A percentile compares a stretch with the other conserved stretches of the same genome.
Evolutionary conservation across 37 sponge, comb jelly and placozoan genomes (phyloP).

Genomic region (Spongilla lacustris): DNA sequence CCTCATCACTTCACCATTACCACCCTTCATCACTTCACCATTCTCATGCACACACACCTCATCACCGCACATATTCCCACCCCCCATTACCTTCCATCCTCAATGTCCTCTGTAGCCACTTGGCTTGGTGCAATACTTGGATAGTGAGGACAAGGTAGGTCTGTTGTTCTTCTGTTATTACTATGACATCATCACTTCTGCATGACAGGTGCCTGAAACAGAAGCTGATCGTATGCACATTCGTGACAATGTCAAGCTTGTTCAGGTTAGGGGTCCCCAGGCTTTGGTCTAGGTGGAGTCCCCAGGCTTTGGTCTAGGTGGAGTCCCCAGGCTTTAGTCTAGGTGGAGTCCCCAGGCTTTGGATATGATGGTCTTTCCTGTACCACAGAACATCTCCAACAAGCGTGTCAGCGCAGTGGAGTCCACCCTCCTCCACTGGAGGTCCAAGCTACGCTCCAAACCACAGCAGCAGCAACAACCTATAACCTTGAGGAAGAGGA

Average conservation of each 20-base stretch:
- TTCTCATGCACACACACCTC: too few relatives aligned
- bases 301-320: not conserved
- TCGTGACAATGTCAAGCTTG: constrained; percentile 94
- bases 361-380: not conserved
- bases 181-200: not conserved
- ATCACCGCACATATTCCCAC: not conserved
- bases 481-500: constrained; percentile 83
- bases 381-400: constrained; percentile 61
- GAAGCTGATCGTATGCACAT: constrained; percentile 89
- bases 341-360: not conserved
- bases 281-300: not conserved
- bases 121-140: constrained; percentile 82
- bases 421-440: constrained; percentile 92
- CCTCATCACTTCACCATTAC: not conserved
- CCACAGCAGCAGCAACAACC: constrained; percentile 48
- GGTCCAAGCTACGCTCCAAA: constrained; percentile 81
- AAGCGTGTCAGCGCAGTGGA: constrained; percentile 71
- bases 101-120: constrained; percentile 61
- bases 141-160: constrained; percentile 71
- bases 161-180: not conserved
- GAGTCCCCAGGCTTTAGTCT: not conserved
- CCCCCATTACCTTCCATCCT: not conserved
- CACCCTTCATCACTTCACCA: not conserved
- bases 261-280: constrained; percentile 45
- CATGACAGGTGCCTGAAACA: constrained; percentile 54